Percentiles rank a stretch among this genome's conserved stretches.
phyloP scores from a whole-genome alignment of 2,797 vertebrate species.

The Aldrovandia affinis region DNA sequence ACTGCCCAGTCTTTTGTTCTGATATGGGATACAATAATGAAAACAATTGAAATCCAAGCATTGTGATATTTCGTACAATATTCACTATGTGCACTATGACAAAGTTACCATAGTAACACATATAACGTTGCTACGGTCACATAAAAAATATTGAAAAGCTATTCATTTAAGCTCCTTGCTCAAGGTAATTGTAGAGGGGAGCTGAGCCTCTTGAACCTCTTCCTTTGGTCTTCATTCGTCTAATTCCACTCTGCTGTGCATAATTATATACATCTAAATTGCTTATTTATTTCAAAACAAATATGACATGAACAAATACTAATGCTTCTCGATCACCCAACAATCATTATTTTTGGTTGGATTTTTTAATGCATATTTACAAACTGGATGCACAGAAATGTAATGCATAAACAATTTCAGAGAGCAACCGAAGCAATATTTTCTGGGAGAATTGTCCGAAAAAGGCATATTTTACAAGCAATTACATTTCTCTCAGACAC shows the following conservation, averaged over 20 bases:
- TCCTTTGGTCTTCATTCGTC: neutral
- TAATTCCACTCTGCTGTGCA: neutral
- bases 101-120: neutral
- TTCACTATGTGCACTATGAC: neutral
- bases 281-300: too few species aligned
- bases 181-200: neutral
- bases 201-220: neutral
- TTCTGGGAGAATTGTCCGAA: neutral
- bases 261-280: too few species aligned
- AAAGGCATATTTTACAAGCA: neutral
- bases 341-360: too few species aligned
- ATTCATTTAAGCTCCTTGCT: neutral
- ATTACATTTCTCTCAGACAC: neutral
- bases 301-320: too few species aligned
- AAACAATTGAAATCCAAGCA: neutral
- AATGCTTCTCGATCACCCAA: too few species aligned
- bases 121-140: neutral
- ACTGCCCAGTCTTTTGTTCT: too few species aligned
- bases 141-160: neutral
- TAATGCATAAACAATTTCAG: neutral
- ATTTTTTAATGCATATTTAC: too few species aligned
- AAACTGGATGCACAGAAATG: neutral
- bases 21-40: neutral
- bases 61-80: too few species aligned
- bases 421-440: neutral